Evolutionary conservation across 1,140 invertebrate genomes (phyloP), one percentile per base, ranked within the genome.

Genomic region (Lepidurus couesii): DNA sequence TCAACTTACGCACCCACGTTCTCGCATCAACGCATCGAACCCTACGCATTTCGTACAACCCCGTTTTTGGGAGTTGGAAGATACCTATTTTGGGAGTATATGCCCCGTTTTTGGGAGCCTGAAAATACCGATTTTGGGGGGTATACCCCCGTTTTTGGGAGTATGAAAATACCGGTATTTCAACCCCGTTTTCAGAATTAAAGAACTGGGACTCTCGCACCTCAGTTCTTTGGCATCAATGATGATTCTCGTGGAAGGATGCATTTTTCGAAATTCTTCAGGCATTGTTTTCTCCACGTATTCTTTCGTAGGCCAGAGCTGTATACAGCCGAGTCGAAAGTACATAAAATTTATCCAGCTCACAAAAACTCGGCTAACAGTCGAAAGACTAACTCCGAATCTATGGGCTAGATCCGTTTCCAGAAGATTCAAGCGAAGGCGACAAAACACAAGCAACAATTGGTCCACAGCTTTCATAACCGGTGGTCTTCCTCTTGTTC

Each of bases 281-380:
- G n/a, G 75, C 75, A 76, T 76, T 26, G 75, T 76, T n/a, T 76
- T n/a, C 16, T 1, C n/a, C n/a, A 76, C 44, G 34, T 76, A 76
- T n/a, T 76, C 75, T 42, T 76, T 76, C 44, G 75, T 1, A 26
- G 75, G 75, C 75, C 75, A 76, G 7, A 76, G n/a, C 75, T 76
- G 21, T 42, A 76, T 1, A 42, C 42, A 76, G 42, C 75, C 75
- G 16, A 76, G 42, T 24, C 75, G 75, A 9, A 76, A 76, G 42
- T 26, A 76, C 75, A 42, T 76, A 43, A 1, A 76, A 9, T 26
- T 42, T 21, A 76, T 76, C 75, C 75, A 76, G 24, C 75, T 76
- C 42, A 5, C n/a, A 76, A 76, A 42, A 42, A 42, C 11, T 76
- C 75, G n/a, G 42, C 75, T 76, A 26, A 76, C 75, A 43, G 75